A percentile compares a stretch with the other conserved stretches of the same genome.
phyloP scores from a whole-genome alignment of 2,797 vertebrate genomes.

The Acanthiza pusilla region DNA sequence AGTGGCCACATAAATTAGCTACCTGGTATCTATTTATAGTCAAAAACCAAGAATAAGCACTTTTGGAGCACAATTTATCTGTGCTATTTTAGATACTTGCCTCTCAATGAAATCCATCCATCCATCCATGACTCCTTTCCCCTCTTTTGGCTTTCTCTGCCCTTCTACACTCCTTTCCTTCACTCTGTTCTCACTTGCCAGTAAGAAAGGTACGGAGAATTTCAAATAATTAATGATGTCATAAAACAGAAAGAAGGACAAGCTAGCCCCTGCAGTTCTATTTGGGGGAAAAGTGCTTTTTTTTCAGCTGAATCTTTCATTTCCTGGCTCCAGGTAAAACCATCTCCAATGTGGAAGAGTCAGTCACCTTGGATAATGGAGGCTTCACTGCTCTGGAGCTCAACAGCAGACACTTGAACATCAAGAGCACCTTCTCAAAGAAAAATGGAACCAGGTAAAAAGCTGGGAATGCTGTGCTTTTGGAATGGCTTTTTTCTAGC shows the following conservation, averaged over 20 bases:
- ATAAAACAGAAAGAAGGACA: neutral
- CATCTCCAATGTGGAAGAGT: slow-evolving; percentile 83
- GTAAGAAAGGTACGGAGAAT: neutral
- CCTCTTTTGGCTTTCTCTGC: neutral
- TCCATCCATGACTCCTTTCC: neutral
- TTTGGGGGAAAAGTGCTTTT: neutral
- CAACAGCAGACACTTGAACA: slow-evolving; percentile 88
- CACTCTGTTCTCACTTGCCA: neutral
- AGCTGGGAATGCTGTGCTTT: neutral
- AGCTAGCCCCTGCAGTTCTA: neutral
- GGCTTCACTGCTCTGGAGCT: slow-evolving; percentile 93
- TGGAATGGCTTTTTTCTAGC: neutral
- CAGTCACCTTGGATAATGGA: slow-evolving; percentile 90
- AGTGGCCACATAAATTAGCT: neutral
- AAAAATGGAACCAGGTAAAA: slow-evolving; percentile 91
- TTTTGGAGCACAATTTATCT: neutral
- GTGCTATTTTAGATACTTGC: neutral
- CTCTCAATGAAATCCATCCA: neutral
- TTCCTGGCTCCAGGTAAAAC: slow-evolving; percentile 80
- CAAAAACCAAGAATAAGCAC: neutral
- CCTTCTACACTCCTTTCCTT: neutral
- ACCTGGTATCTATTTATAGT: neutral
- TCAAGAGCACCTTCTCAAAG: slow-evolving; percentile 90
- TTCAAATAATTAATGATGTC: neutral
- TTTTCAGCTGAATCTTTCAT: neutral